Conservation (phyloP, 2,113 vertebrate genomes). For the Neodon shergylaensis region DNA sequence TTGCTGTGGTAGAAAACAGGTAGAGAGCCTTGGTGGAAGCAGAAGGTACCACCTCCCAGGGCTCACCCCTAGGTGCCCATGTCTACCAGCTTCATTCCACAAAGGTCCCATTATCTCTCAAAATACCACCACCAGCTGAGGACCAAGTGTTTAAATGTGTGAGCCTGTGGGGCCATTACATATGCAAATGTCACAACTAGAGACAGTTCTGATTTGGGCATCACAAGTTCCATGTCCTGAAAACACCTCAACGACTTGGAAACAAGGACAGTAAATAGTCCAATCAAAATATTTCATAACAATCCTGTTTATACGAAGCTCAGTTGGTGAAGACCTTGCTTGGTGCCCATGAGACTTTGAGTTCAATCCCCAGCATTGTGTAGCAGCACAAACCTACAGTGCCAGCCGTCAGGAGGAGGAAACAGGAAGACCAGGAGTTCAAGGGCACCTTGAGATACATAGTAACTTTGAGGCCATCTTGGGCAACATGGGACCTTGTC, state of each 20-base stretch:
- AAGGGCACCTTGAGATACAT: not conserved
- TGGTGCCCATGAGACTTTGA: not conserved
- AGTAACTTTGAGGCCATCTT: not conserved
- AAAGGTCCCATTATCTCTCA: not conserved
- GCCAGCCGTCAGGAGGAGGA: not conserved
- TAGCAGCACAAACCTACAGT: not conserved
- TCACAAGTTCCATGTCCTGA: not conserved
- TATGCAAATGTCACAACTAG: not conserved
- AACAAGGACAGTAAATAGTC: not conserved
- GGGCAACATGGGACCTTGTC: not conserved
- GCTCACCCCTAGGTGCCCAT: not conserved
- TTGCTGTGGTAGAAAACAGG: not conserved
- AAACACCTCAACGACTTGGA: not conserved
- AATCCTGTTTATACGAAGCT: not conserved
- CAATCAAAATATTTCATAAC: not conserved
- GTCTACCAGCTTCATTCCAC: not conserved
- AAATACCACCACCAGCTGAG: not conserved
- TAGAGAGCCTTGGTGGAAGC: not conserved
- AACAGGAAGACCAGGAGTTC: not conserved
- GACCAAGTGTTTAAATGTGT: not conserved
- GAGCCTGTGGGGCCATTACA: not conserved
- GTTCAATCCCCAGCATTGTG: not conserved
- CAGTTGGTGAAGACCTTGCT: not conserved
- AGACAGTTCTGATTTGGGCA: not conserved
- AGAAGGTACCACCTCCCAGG: not conserved